Percentiles rank a stretch among this genome's conserved stretches.
Evolutionary conservation across 2,797 vertebrate genomes (phyloP).

Genomic region (Melanotaenia parkinsoni): DNA sequence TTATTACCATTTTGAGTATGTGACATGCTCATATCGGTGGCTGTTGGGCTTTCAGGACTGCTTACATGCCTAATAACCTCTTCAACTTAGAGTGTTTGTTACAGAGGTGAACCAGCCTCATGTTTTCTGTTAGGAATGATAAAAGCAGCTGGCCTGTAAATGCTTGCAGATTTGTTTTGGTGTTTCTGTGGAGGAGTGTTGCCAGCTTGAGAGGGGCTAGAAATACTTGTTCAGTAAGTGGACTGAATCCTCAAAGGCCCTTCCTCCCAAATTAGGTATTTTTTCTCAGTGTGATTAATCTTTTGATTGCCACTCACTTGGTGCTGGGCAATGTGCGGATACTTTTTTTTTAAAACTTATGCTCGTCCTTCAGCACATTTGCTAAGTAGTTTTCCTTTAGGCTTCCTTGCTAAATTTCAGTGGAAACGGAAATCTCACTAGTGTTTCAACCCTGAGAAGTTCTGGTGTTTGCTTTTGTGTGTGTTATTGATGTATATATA

Average conservation of each 20-base stretch:
- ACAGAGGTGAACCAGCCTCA: conserved; percentile 63
- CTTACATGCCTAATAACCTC: conserved; percentile 52
- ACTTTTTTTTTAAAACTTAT: not conserved
- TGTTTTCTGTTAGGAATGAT: conserved; percentile 69
- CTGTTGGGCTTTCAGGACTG: conserved; percentile 43
- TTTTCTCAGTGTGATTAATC: conserved; percentile 31
- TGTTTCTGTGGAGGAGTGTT: conserved; percentile 58
- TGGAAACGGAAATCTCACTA: not conserved
- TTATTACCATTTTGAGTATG: conserved; percentile 17
- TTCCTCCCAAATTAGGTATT: conserved; percentile 24
- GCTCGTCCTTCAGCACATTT: conserved; percentile 12
- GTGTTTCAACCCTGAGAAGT: not conserved
- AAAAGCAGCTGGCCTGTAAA: conserved; percentile 75
- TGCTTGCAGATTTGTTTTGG: conserved; percentile 78
- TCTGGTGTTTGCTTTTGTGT: conserved; percentile 3
- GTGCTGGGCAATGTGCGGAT: not conserved
- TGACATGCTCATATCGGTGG: conserved; percentile 6
- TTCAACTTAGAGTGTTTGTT: conserved; percentile 63
- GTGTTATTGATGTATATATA: conserved; percentile 6
- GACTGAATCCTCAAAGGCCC: conserved; percentile 36
- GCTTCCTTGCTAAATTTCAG: not conserved
- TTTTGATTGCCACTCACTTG: conserved; percentile 21
- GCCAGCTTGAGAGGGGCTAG: conserved; percentile 39
- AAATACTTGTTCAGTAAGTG: conserved; percentile 65
- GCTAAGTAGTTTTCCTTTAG: conserved; percentile 1